These are phyloP conservation scores for Oryzias celebensis DNA, from an alignment of 2,113 vertebrate genomes.

Conservation along the genomic window DNA sequence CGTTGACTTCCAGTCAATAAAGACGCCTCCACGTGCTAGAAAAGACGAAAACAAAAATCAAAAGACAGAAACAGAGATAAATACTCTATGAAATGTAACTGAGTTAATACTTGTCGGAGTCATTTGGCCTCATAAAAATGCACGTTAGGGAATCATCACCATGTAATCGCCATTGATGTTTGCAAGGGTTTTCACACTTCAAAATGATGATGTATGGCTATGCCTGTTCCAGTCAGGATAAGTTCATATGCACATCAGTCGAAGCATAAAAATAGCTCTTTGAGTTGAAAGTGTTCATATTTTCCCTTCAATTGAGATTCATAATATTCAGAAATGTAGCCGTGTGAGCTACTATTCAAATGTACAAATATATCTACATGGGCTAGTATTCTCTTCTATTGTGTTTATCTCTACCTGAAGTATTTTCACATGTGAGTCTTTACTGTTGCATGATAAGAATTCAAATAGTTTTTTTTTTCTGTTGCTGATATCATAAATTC, in stretches of 20 bases:
- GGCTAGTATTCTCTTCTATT: too few relatives aligned
- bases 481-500: too few relatives aligned
- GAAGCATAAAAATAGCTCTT: conserved; percentile 10
- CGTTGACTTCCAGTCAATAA: conserved; percentile 30
- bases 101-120: conserved; percentile 12
- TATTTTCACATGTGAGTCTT: too few relatives aligned
- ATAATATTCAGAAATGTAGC: background rate
- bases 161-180: conserved; percentile 20
- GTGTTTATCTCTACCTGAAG: too few relatives aligned
- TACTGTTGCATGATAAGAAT: too few relatives aligned
- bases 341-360: background rate
- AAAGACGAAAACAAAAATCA: conserved; percentile 20
- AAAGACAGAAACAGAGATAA: conserved; percentile 27
- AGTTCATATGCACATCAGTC: conserved; percentile 12
- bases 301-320: conserved; percentile 16
- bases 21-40: conserved; percentile 43
- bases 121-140: conserved; percentile 15
- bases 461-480: too few relatives aligned
- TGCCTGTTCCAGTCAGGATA: conserved; percentile 11
- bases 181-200: conserved; percentile 24
- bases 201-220: conserved; percentile 19
- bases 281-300: background rate
- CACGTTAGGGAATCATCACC: conserved; percentile 23
- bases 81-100: conserved; percentile 9
- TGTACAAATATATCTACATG: too few relatives aligned